Conservation (phyloP, 2,797 vertebrate genomes). For the Sebastes hubbsi region DNA sequence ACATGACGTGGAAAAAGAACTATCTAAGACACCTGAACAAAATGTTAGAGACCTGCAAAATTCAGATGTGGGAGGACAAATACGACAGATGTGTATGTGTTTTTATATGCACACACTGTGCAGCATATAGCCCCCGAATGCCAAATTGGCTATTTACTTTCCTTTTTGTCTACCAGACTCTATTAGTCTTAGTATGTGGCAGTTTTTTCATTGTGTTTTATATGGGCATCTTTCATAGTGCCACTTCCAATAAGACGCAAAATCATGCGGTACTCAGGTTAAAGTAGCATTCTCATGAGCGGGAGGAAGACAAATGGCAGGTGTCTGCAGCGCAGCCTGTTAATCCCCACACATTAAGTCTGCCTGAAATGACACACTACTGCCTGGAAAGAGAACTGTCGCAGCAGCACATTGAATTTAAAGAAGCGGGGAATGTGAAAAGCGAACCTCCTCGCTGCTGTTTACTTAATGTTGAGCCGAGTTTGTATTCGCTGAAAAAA, state of each 20-base stretch:
- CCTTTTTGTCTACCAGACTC: not conserved
- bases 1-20: slow-evolving; percentile 33
- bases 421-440: slow-evolving; percentile 42
- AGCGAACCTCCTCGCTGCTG: slow-evolving; percentile 35
- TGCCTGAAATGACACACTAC: slow-evolving; percentile 35
- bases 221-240: slow-evolving; percentile 56
- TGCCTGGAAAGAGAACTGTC: slow-evolving; percentile 36
- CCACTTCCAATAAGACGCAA: slow-evolving; percentile 69
- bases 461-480: slow-evolving; percentile 62
- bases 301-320: slow-evolving; percentile 63
- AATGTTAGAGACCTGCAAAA: slow-evolving; percentile 18
- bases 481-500: slow-evolving; percentile 69
- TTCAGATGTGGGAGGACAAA: slow-evolving; percentile 2
- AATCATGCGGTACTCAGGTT: slow-evolving; percentile 60
- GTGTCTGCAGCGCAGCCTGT: slow-evolving; percentile 60
- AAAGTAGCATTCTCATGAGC: slow-evolving; percentile 51
- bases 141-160: slow-evolving; percentile 28
- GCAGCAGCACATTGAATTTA: slow-evolving; percentile 46
- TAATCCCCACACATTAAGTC: slow-evolving; percentile 49
- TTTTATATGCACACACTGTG: not conserved
- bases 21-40: slow-evolving; percentile 43
- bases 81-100: not conserved
- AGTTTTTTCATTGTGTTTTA: slow-evolving; percentile 53
- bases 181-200: slow-evolving; percentile 20
- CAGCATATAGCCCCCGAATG: slow-evolving; percentile 6